Base-by-base conservation (phyloP, 2,888 invertebrate species). In the Cataglyphis albicans region DNA sequence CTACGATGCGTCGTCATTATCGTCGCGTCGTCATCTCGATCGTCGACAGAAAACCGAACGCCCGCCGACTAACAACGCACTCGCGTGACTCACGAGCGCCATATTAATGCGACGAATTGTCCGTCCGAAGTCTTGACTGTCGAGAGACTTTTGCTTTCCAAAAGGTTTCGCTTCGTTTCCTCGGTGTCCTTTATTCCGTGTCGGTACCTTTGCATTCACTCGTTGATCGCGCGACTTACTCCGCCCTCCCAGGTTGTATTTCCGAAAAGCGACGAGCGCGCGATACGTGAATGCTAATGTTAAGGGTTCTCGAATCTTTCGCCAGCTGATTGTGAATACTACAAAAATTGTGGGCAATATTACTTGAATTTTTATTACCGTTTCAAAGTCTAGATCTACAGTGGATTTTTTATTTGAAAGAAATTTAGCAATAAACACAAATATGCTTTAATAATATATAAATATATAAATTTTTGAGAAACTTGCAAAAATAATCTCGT, bases 21-120 rank as follows among this genome's bases (percentile, higher is more conserved):
- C 88, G 83, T 52, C 75, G 52, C n/a, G 80, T 88, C 87, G 87
- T 90, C 87, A 85, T 90, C 85, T 88, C 83, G 68, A 68, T 67
- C 82, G 80, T 78, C 89, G 68, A 86, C 87, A 87, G 75, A 68
- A 83, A 75, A 83, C 70, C 64, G 72, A 81, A 82, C 74, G 87
- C 41, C 35, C 44, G 32, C 7, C 55, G 90, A 90, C 89, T 91
- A 86, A 88, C 83, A 90, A 91, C 89, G 73, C 52, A 80, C 72
- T 52, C 57, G 32, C 74, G 88, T 91, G 90, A 90, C 87, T 91
- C 91, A 90, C 88, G 68, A 82, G 78, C 57, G 52, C 25, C 72
- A 81, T 73, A 59, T 82, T 84, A 75, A 86, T 81, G 75, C 74
- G 72, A 41, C 55, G 82, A 65, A 59, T 72, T 55, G n/a, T 52